A percentile compares a stretch with the other conserved stretches of the same genome.
These are phyloP conservation scores for Dendrolimus punctatus DNA, from an alignment of 1,140 invertebrate species.

Conservation along the genomic window DNA sequence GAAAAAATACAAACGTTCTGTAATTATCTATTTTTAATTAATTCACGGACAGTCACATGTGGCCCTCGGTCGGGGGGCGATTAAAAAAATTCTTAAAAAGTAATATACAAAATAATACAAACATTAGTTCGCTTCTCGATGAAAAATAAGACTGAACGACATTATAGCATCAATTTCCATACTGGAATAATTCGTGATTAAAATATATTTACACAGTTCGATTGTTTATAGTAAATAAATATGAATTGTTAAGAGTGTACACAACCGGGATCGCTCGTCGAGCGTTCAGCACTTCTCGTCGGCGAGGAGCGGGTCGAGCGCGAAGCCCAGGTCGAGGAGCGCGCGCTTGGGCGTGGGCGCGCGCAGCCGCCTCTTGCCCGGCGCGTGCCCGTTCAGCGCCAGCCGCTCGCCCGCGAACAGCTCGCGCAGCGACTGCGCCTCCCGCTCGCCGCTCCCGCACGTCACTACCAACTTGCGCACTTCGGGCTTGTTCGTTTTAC, in stretches of 20 bases:
- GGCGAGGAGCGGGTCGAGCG: constrained; percentile 59
- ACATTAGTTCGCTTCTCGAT: constrained; percentile 51
- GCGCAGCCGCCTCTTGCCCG: constrained; percentile 38
- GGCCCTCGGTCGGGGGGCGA: constrained; percentile 35
- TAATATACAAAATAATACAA: constrained; percentile 73
- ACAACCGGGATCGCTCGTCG: constrained; percentile 53
- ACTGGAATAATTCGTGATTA: constrained; percentile 50
- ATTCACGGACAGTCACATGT: constrained; percentile 30
- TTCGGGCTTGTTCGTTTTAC: constrained; percentile 57
- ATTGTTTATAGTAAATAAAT: constrained; percentile 67
- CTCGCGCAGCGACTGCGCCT: constrained; percentile 47
- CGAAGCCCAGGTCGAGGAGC: constrained; percentile 57
- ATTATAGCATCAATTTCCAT: constrained; percentile 45
- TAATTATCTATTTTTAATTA: constrained; percentile 59
- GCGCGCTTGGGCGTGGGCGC: constrained; percentile 23
- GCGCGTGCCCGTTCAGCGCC: constrained; percentile 38
- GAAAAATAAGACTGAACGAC: constrained; percentile 58
- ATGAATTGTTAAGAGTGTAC: constrained; percentile 55
- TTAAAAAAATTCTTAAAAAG: constrained; percentile 67
- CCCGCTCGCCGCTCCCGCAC: constrained; percentile 35
- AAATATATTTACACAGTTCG: constrained; percentile 47
- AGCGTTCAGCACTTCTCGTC: constrained; percentile 66
- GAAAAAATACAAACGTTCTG: constrained; percentile 67
- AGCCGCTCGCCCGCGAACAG: constrained; percentile 35
- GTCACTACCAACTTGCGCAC: constrained; percentile 64